phyloP scores from a whole-genome alignment of 2,113 vertebrate species.

The Onychostruthus taczanowskii region DNA sequence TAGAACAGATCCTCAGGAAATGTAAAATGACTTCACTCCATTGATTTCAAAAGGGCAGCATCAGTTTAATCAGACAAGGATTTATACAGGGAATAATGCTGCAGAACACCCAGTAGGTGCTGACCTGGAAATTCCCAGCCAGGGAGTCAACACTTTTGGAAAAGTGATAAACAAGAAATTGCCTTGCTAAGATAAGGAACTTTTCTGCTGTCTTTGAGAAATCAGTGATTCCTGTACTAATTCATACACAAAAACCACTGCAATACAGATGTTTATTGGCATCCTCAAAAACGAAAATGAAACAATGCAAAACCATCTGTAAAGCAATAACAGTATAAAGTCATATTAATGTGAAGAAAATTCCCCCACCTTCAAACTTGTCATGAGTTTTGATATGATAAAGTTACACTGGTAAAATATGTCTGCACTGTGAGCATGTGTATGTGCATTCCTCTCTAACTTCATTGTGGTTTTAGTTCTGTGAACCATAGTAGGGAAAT shows the following conservation, averaged over 20 bases:
- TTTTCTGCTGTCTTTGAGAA: not conserved
- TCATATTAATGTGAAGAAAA: slow-evolving; percentile 15
- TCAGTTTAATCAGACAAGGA: not conserved
- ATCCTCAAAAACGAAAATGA: not conserved
- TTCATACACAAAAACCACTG: not conserved
- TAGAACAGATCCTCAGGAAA: not conserved
- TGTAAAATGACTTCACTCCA: not conserved
- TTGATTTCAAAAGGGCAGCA: not conserved
- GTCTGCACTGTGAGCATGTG: not conserved
- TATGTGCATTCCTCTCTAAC: not conserved
- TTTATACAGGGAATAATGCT: not conserved
- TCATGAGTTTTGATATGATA: slow-evolving; percentile 40
- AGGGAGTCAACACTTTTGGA: not conserved
- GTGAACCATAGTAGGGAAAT: not conserved
- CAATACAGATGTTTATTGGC: not conserved
- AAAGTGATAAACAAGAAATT: not conserved
- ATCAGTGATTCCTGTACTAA: not conserved
- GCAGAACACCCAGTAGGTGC: not conserved
- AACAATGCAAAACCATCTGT: not conserved
- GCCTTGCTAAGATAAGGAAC: not conserved
- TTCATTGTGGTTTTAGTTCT: slow-evolving; percentile 33
- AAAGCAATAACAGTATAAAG: not conserved
- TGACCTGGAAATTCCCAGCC: not conserved
- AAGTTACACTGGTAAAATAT: slow-evolving; percentile 32
- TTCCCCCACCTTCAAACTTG: slow-evolving; percentile 3